Evolutionary conservation across 2,888 invertebrate species (phyloP).

Genomic region (Thecophora atra): DNA sequence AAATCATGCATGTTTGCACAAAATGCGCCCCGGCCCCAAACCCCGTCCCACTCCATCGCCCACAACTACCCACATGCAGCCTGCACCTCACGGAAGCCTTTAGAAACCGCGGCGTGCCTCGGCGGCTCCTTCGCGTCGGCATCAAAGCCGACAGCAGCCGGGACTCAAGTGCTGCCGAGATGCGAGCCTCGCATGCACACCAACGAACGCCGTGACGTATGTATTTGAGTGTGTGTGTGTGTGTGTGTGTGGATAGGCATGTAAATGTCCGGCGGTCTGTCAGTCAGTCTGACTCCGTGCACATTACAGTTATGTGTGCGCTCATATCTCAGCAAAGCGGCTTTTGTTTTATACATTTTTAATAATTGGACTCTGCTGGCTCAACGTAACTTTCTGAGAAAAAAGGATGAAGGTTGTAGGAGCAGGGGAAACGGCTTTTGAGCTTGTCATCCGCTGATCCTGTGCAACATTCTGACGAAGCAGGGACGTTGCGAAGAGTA

Average conservation of each 20-base stretch:
- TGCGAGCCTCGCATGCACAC: too few species aligned
- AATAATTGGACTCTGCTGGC: slow-evolving; percentile 25
- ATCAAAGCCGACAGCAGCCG: slow-evolving; percentile 4
- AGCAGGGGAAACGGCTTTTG: neutral
- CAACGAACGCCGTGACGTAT: too few species aligned
- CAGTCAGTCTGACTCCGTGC: too few species aligned
- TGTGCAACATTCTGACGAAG: neutral
- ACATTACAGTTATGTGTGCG: neutral
- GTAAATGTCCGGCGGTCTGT: neutral
- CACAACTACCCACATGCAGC: neutral
- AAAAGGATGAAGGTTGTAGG: too few species aligned
- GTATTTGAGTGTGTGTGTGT: neutral
- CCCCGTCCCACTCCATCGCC: neutral
- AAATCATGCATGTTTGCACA: slow-evolving; percentile 38
- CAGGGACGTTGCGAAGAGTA: neutral
- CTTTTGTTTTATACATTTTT: slow-evolving; percentile 32
- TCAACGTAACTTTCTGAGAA: neutral
- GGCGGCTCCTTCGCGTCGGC: neutral
- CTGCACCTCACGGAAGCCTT: neutral
- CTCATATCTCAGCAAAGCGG: slow-evolving; percentile 11
- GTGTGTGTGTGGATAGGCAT: neutral
- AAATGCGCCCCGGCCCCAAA: slow-evolving; percentile 22
- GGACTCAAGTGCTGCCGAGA: slow-evolving; percentile 2
- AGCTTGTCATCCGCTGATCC: slow-evolving; percentile 15
- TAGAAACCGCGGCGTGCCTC: neutral